phyloP scores from a whole-genome alignment of 2,113 vertebrate genomes.

The Phalacrocorax pelagicus region DNA sequence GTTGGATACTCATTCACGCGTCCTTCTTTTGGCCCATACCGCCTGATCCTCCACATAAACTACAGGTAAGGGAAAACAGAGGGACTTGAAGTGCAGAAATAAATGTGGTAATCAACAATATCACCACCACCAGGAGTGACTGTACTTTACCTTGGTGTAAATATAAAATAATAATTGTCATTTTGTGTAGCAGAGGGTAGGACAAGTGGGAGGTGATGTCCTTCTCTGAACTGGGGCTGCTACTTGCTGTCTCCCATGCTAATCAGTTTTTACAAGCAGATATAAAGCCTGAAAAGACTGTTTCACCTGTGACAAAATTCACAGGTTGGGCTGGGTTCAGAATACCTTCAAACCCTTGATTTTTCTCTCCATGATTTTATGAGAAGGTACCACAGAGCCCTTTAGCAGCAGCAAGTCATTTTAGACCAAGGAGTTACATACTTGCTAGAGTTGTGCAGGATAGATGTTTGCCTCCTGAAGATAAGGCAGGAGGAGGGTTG shows the following conservation, averaged over 20 bases:
- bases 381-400: not conserved
- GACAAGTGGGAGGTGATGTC: not conserved
- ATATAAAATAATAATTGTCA: not conserved
- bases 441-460: not conserved
- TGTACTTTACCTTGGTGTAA: not conserved
- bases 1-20: not conserved
- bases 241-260: not conserved
- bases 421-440: not conserved
- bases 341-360: not conserved
- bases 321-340: not conserved
- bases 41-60: not conserved
- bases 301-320: not conserved
- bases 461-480: not conserved
- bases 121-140: not conserved
- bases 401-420: not conserved
- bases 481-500: not conserved
- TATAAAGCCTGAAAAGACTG: fast-evolving
- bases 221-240: not conserved
- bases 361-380: not conserved
- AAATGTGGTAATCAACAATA: not conserved
- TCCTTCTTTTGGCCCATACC: not conserved
- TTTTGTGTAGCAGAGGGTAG: not conserved
- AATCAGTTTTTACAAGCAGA: not conserved
- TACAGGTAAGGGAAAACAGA: not conserved
- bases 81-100: not conserved